Percentiles rank a stretch among this genome's conserved stretches.
phyloP scores from a whole-genome alignment of 2,113 vertebrate genomes.

The Dryoscopus gambensis region DNA sequence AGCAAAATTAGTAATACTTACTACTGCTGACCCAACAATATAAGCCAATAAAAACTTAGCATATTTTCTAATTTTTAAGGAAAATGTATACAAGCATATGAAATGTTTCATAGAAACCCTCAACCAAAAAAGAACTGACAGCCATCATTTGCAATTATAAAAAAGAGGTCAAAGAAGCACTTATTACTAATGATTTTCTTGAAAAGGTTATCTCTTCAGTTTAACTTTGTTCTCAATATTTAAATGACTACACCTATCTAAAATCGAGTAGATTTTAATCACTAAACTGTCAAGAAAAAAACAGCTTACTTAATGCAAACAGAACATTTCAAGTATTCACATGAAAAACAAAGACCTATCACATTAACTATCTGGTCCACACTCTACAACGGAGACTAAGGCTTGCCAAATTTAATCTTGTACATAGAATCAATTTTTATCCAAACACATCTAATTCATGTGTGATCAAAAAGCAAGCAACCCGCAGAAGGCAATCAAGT shows the following conservation, averaged over 20 bases:
- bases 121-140: neutral
- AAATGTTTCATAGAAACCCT: neutral
- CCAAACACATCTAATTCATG: neutral
- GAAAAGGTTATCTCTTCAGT: neutral
- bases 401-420: neutral
- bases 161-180: neutral
- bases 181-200: neutral
- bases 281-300: neutral
- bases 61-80: neutral
- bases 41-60: neutral
- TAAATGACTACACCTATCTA: conserved; percentile 6
- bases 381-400: neutral
- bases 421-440: neutral
- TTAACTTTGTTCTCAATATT: neutral
- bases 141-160: neutral
- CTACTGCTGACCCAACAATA: neutral
- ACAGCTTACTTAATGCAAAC: neutral
- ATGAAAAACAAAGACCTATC: conserved; percentile 34
- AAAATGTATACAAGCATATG: neutral
- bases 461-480: neutral
- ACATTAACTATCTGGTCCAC: neutral
- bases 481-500: neutral
- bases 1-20: neutral
- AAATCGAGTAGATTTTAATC: conserved; percentile 21
- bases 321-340: conserved; percentile 3